Base-by-base conservation (phyloP, 1,140 invertebrate genomes). In the Carposina sasakii region DNA sequence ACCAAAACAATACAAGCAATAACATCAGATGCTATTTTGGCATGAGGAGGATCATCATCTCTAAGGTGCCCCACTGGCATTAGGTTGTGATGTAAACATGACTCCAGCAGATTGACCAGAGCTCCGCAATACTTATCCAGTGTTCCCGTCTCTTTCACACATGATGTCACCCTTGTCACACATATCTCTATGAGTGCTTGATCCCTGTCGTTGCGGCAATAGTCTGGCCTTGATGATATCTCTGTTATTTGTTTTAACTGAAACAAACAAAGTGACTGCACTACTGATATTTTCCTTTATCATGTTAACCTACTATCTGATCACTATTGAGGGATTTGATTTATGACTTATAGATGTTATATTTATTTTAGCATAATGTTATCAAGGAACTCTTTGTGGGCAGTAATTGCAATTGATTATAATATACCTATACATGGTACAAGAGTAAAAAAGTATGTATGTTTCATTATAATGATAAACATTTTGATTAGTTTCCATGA, bases 181-280 rank as follows among this genome's bases (percentile, higher is more conserved):
- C 94, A 96, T 63, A 97, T 97, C 84, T 97, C 96, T 50, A 97
- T 94, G 40, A 97, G 93, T 69, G 94, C 95, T 82, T 97, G 96
- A 81, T 96, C 94, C 86, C 96, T 95, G 69, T 94, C 92, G 84
- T 94, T 96, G 45, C 91, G 89, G 2, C 91, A 88, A 71, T 96
- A 97, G 61, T 94, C 92, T 5, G 91, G 87, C 44, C 91, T 87
- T 48, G 92, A 93, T 34, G 93, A 91, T 53, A 96, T 96, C 48
- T 91, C 89, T 60, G 90, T 89, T 61, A 97, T 95, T 78, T 90
- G 89, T 61, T 88, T 89, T 21, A 91, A 79, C 90, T 91, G 63
- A 12, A 85, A 82, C 36, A 49, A 44, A n/a, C n/a, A n/a, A n/a
- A n/a, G n/a, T n/a, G n/a, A n/a, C n/a, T n/a, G n/a, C n/a, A n/a